Evolutionary conservation across 2,113 vertebrate genomes (phyloP).

Genomic region (Bufo gargarizans): DNA sequence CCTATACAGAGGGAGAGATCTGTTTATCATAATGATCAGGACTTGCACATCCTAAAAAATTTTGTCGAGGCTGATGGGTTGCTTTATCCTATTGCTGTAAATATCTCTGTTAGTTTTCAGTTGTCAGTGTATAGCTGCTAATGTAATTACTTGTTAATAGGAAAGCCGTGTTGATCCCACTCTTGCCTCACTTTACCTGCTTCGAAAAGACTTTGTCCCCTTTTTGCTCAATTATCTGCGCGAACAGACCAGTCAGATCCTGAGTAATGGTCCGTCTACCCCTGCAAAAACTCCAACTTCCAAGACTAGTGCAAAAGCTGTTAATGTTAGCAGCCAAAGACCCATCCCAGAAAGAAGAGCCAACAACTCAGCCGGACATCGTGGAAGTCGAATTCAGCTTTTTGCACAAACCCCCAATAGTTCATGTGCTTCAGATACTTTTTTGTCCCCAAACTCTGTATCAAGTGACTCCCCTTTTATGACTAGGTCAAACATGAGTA

Average conservation of each 20-base stretch:
- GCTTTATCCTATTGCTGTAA: too few relatives aligned
- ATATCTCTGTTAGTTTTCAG: too few relatives aligned
- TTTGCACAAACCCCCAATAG: conserved; percentile 74
- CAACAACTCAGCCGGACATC: conserved; percentile 59
- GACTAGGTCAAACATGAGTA: conserved; percentile 63
- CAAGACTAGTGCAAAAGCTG: conserved; percentile 68
- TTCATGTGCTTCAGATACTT: conserved; percentile 63
- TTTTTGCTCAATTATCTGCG: conserved; percentile 94
- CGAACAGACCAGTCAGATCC: conserved; percentile 88
- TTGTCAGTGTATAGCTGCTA: neutral
- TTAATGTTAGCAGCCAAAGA: conserved; percentile 63
- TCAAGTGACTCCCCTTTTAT: conserved; percentile 62
- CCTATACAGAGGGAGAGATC: too few relatives aligned
- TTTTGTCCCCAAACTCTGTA: conserved; percentile 54
- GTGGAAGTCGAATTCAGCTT: conserved; percentile 83
- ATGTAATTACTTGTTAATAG: conserved; percentile 63
- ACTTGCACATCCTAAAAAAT: too few relatives aligned
- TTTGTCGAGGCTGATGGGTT: too few relatives aligned
- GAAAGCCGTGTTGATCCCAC: conserved; percentile 67
- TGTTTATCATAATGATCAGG: too few relatives aligned
- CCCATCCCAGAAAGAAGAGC: conserved; percentile 67
- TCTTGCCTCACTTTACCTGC: conserved; percentile 67
- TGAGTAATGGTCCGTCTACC: conserved; percentile 89
- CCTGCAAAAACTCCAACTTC: conserved; percentile 87
- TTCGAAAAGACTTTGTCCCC: conserved; percentile 90